A percentile compares a stretch with the other conserved stretches of the same genome.
Conservation (phyloP, 2,888 invertebrate species). For the Lycia hirtaria region DNA sequence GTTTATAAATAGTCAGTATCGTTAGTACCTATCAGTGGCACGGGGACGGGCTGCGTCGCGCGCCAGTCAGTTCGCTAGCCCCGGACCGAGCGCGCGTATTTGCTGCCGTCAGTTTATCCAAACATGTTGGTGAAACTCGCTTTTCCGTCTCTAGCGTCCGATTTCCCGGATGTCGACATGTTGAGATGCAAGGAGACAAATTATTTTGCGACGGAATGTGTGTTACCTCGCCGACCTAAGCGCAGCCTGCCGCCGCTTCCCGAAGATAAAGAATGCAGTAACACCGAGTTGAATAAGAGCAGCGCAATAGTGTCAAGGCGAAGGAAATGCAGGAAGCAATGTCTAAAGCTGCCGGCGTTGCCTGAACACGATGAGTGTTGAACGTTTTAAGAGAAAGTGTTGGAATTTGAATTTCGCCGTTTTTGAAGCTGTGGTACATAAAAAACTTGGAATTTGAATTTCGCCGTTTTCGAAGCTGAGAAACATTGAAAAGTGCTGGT, state of each 20-base stretch:
- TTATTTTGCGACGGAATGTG: conserved; percentile 69
- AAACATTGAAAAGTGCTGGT: background rate
- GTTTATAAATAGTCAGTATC: conserved; percentile 60
- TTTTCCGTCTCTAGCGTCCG: conserved; percentile 57
- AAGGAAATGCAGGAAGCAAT: conserved; percentile 66
- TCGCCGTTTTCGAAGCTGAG: conserved; percentile 9
- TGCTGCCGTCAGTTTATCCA: conserved; percentile 21
- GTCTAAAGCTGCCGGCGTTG: conserved; percentile 65
- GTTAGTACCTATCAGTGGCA: too few relatives aligned
- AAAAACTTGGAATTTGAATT: conserved; percentile 8
- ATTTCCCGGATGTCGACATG: conserved; percentile 73
- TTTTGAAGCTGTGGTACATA: too few relatives aligned
- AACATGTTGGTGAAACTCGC: conserved; percentile 68
- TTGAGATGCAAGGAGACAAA: conserved; percentile 68
- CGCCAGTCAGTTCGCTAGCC: conserved; percentile 53
- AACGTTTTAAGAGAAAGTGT: conserved; percentile 32
- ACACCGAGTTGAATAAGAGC: conserved; percentile 64
- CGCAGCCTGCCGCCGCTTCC: conserved; percentile 70
- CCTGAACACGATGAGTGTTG: conserved; percentile 76
- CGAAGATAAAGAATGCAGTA: conserved; percentile 76
- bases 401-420: conserved; percentile 11
- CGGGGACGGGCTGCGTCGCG: conserved; percentile 26
- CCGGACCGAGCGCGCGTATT: conserved; percentile 58
- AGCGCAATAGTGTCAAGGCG: conserved; percentile 59
- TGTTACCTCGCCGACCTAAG: conserved; percentile 68